These are phyloP conservation scores for Hydrotaea cyrtoneurina DNA, from an alignment of 2,888 invertebrate genomes.

Conservation along the genomic window DNA sequence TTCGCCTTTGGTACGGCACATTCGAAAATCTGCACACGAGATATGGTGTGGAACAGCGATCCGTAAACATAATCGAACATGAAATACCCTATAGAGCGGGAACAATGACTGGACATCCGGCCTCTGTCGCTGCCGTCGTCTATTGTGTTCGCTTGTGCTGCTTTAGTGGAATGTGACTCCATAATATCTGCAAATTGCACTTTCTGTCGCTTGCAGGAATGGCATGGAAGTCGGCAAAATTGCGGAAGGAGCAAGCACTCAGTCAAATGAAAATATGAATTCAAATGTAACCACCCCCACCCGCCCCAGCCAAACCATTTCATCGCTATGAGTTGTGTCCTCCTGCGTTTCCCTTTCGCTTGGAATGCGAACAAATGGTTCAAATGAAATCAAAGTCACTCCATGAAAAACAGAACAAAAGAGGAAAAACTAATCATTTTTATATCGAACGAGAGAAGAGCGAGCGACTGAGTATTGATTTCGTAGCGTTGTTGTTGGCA, in stretches of 20 bases:
- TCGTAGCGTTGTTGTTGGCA: constrained; percentile 21
- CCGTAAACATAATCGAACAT: constrained; percentile 11
- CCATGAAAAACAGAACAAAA: constrained; percentile 27
- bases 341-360: background rate
- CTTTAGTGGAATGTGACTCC: background rate
- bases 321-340: no score
- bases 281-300: constrained; percentile 25
- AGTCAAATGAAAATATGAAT: constrained; percentile 56
- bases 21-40: background rate
- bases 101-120: background rate
- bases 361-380: constrained; percentile 48
- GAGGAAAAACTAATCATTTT: constrained; percentile 9
- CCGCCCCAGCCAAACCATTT: background rate
- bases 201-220: constrained; percentile 8
- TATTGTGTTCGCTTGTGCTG: background rate
- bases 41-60: background rate
- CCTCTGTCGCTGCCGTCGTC: background rate
- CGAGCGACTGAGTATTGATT: constrained; percentile 24
- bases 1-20: background rate
- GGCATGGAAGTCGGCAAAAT: background rate
- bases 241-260: constrained; percentile 41
- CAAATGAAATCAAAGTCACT: constrained; percentile 55
- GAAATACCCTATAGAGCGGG: background rate
- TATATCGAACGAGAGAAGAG: constrained; percentile 6
- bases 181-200: constrained; percentile 18